Evolutionary conservation across 2,888 invertebrate genomes (phyloP).

Genomic region (Eremobia ochroleuca): DNA sequence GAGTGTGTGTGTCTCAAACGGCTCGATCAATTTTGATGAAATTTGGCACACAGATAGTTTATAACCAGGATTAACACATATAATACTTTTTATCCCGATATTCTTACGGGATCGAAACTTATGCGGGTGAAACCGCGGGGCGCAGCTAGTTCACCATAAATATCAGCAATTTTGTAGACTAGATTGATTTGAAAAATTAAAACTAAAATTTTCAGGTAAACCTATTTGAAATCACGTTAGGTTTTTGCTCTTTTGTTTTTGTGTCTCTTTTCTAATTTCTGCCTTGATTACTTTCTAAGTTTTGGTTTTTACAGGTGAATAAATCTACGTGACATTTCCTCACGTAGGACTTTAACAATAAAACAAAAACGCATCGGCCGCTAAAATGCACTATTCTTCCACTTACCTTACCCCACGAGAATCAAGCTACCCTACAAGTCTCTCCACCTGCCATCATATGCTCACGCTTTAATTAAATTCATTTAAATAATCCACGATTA

Average conservation of each 20-base stretch:
- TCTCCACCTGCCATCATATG: slow-evolving; percentile 54
- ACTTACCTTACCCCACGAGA: slow-evolving; percentile 8
- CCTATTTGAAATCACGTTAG: no score
- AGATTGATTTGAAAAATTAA: no score
- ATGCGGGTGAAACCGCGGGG: no score
- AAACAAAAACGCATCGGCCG: slow-evolving; percentile 5
- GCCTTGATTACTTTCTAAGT: neutral
- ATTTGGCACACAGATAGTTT: no score
- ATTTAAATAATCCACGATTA: slow-evolving; percentile 68
- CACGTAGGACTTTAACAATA: neutral
- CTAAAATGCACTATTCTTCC: slow-evolving; percentile 5
- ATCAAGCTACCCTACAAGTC: slow-evolving; percentile 57
- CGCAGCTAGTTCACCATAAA: no score
- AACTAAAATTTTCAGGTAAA: no score
- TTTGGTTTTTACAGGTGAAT: neutral
- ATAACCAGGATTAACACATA: no score
- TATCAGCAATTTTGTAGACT: no score
- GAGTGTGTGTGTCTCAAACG: no score
- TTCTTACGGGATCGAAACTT: no score
- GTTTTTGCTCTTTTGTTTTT: neutral
- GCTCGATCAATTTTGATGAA: no score
- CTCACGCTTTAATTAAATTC: slow-evolving; percentile 60
- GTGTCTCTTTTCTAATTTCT: neutral
- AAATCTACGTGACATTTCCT: neutral
- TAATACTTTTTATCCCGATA: no score